Conservation (phyloP, 2,797 vertebrate species). For the Linurgus olivaceus region DNA sequence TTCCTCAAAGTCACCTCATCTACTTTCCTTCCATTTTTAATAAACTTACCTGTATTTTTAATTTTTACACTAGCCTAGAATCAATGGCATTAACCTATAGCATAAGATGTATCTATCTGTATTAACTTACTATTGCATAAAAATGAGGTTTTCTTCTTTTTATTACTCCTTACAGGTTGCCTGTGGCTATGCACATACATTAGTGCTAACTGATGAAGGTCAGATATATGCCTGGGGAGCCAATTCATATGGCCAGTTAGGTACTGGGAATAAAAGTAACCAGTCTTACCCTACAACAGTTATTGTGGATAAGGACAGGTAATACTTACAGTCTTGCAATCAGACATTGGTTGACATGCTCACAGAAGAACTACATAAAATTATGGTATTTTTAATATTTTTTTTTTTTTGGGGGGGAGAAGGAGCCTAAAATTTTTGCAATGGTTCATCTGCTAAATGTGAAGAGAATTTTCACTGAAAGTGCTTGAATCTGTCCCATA, state of each 20-base stretch:
- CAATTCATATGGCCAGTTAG: conserved; percentile 96
- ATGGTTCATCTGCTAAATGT: background rate
- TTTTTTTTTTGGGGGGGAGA: background rate
- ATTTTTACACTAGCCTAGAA: background rate
- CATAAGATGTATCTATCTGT: background rate
- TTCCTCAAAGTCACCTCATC: background rate
- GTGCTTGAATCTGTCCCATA: background rate
- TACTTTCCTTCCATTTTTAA: background rate
- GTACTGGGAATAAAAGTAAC: conserved; percentile 97
- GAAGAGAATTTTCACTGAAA: background rate
- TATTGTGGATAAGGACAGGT: conserved; percentile 94
- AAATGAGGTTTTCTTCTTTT: background rate
- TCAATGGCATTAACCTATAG: background rate
- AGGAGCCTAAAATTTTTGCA: background rate
- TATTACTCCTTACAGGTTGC: conserved; percentile 80
- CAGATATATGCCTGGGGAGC: conserved; percentile 95
- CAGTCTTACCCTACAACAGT: conserved; percentile 89
- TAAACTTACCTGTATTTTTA: background rate
- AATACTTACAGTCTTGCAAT: conserved; percentile 43
- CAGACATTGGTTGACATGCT: background rate
- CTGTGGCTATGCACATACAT: conserved; percentile 95
- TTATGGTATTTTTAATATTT: background rate
- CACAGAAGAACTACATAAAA: background rate
- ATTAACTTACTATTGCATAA: background rate
- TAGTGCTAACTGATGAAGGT: conserved; percentile 95